Conservation (phyloP, 2,113 vertebrate species). For the Glareola pratincola region DNA sequence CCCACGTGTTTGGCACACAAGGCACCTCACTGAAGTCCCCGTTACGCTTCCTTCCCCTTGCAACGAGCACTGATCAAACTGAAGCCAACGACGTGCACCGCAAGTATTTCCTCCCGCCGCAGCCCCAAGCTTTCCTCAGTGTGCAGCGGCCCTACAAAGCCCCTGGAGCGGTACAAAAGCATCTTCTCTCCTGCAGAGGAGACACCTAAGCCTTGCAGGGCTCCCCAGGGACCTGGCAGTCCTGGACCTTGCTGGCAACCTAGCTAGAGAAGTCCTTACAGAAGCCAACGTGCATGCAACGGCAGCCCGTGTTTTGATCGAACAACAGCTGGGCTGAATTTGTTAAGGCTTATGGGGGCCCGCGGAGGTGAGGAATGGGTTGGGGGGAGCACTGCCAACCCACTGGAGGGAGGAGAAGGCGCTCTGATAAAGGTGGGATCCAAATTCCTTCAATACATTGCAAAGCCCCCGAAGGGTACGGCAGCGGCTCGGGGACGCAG, state of each 20-base stretch:
- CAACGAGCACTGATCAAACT: not conserved
- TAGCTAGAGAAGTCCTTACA: not conserved
- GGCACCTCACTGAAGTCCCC: not conserved
- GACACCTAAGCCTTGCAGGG: not conserved
- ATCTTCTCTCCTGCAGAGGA: not conserved
- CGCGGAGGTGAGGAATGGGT: not conserved
- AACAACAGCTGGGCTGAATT: not conserved
- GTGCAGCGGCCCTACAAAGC: not conserved
- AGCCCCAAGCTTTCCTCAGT: not conserved
- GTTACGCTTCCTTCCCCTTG: not conserved
- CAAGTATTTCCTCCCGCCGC: not conserved
- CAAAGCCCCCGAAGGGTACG: rapidly evolving
- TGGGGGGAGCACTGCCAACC: not conserved
- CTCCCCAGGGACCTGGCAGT: not conserved
- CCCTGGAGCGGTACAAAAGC: not conserved
- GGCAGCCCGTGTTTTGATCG: rapidly evolving
- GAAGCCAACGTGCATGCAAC: rapidly evolving
- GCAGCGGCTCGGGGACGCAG: not conserved
- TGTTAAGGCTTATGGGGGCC: not conserved
- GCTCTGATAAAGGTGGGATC: not conserved
- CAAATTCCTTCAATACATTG: not conserved
- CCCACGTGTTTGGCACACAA: rapidly evolving
- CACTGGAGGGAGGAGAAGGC: not conserved
- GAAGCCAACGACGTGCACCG: rapidly evolving
- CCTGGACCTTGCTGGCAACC: not conserved